Evolutionary conservation across 2,888 invertebrate species (phyloP), one percentile per base, ranked within the genome.

Genomic region (Hyppa rectilinea): DNA sequence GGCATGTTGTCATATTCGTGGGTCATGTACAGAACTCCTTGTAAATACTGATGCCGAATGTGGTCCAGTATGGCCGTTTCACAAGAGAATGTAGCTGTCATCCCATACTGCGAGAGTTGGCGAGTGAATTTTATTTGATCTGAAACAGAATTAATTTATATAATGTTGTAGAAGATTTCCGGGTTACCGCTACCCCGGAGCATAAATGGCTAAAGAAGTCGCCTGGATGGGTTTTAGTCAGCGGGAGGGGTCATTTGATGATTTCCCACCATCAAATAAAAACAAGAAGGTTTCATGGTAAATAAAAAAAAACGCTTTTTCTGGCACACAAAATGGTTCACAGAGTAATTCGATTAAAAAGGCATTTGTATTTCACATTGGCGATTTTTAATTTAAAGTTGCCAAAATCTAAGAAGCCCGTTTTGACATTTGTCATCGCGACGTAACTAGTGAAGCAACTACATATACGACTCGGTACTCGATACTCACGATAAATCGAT

Each of bases 21-120:
- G 5, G 64, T 69, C 45, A 92, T 71, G 53, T 90, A 91, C 38
- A 95, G 69, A 0, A 95, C 85, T 47, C 94, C 95, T 74, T 93
- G 92, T 34, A 92, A 78, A 2, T 78, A 84, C 40, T 88, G 78
- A 0, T 78, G 75, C 1, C 80, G 78, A 1, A 82, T 52, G 0
- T 80, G 60, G 10, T 88, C 84, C 20, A 93, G 75, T 3, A 84
- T 64, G 2, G 71, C 40, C 0, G 87, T 63, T 26, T 91, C 81
- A 50, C 94, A 94, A 0, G 91, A 84, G 26, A 91, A 71, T 0
- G 89, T 90, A 2, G 88, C 85, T 14, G 78, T 66, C 40, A 93
- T 74, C 1, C 90, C 91, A 67, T 87, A 66, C 7, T 77, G 75
- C 1, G 88, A 88, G 5, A 95, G 71, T 29, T 89, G 82, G 4